Evolutionary conservation across 2,888 invertebrate species (phyloP).

Genomic region (Hypomecis atomaria): DNA sequence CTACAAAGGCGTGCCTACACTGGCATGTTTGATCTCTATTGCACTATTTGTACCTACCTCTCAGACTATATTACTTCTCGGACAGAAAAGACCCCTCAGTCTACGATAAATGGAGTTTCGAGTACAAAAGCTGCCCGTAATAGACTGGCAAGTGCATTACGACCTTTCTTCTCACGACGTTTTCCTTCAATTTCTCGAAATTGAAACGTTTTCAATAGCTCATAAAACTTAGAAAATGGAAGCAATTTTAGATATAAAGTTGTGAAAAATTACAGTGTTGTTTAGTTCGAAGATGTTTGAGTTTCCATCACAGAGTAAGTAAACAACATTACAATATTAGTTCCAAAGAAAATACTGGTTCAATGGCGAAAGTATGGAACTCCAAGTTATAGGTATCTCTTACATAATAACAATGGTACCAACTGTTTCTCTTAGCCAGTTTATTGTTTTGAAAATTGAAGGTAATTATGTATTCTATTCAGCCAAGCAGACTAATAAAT

Average conservation of each 20-base stretch:
- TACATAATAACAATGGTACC: too few relatives aligned
- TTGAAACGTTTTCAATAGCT: slow-evolving; percentile 4
- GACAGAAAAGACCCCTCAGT: slow-evolving; percentile 12
- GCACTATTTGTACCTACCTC: slow-evolving; percentile 48
- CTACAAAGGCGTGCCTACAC: slow-evolving; percentile 55
- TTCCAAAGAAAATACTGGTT: background rate
- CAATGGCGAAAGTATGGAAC: too few relatives aligned
- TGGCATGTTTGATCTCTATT: slow-evolving; percentile 44
- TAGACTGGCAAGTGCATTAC: slow-evolving; percentile 17
- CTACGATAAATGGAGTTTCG: slow-evolving; percentile 4
- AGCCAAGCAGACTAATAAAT: too few relatives aligned
- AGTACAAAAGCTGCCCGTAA: slow-evolving; percentile 15
- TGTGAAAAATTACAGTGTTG: slow-evolving; percentile 8
- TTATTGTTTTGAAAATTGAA: background rate
- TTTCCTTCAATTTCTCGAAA: slow-evolving; percentile 10
- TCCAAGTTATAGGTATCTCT: too few relatives aligned
- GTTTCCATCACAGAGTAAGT: slow-evolving; percentile 8
- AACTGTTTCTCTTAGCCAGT: background rate
- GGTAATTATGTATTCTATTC: background rate
- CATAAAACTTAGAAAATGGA: slow-evolving; percentile 11
- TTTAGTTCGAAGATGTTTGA: slow-evolving; percentile 13
- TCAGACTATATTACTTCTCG: slow-evolving; percentile 42
- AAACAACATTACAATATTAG: slow-evolving; percentile 20
- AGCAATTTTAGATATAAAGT: slow-evolving; percentile 14
- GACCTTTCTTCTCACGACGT: slow-evolving; percentile 12